Conservation (phyloP, 2,797 vertebrate species). For the Mormyrops attenuatus region DNA sequence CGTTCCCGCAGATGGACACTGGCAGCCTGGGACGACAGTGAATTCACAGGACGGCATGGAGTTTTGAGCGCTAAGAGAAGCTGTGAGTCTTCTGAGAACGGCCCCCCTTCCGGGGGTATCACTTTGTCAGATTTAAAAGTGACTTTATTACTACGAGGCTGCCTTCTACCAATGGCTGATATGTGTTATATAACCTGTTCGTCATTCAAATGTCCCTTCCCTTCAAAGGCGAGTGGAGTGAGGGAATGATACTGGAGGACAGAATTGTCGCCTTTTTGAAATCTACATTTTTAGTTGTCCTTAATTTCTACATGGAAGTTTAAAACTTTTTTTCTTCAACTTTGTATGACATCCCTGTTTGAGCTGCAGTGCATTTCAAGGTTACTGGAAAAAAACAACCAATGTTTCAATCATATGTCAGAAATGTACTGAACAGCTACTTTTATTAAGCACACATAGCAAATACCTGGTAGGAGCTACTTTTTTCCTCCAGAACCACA, state of each 20-base stretch:
- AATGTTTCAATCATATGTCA: background rate
- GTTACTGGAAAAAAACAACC: background rate
- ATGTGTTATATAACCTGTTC: background rate
- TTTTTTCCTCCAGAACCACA: background rate
- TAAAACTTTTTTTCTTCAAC: background rate
- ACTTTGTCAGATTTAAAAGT: background rate
- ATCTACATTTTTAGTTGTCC: background rate
- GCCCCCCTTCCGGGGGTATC: background rate
- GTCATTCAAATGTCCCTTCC: background rate
- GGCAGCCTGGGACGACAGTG: conserved; percentile 65
- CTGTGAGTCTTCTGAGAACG: background rate
- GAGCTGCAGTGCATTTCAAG: background rate
- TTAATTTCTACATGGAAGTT: background rate
- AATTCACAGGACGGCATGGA: background rate
- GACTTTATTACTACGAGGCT: background rate
- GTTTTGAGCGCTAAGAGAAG: background rate
- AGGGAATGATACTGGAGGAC: background rate
- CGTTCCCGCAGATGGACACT: conserved; percentile 73
- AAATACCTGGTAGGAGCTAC: background rate
- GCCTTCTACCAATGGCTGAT: background rate
- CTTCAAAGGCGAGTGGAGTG: background rate
- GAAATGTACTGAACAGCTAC: background rate
- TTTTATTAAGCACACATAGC: background rate
- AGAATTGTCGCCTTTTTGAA: background rate
- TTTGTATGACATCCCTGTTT: background rate